Conservation (phyloP, 2,888 invertebrate species). For the Scaptomyza parva region DNA sequence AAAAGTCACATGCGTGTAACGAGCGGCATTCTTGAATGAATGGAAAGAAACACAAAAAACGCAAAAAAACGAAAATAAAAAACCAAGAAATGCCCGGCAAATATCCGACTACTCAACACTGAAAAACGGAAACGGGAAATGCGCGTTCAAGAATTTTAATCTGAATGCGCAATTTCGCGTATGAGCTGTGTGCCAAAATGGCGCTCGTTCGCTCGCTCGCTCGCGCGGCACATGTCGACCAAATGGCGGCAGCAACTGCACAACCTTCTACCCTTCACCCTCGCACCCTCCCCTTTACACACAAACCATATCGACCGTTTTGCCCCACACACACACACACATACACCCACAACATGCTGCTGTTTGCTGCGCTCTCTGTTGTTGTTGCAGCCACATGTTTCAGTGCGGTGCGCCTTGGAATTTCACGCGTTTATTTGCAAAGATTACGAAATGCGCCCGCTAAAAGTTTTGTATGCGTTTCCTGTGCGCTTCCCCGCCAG, state of each 20-base stretch:
- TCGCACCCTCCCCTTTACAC: too few species aligned
- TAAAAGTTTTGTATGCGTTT: conserved; percentile 67
- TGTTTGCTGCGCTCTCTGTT: neutral
- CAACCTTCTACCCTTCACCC: conserved; percentile 10
- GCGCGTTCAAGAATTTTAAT: conserved; percentile 80
- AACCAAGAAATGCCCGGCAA: conserved; percentile 43
- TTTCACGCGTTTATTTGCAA: conserved; percentile 80
- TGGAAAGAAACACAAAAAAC: conserved; percentile 19
- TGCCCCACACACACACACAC: conserved; percentile 19
- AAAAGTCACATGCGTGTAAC: conserved; percentile 56
- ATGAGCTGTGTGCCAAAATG: conserved; percentile 78
- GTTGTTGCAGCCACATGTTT: conserved; percentile 63
- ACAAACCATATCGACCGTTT: conserved; percentile 31
- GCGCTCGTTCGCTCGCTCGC: conserved; percentile 54
- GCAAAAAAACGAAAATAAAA: neutral
- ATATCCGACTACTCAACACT: conserved; percentile 57
- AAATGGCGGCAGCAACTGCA: conserved; percentile 42
- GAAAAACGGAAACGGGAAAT: conserved; percentile 73
- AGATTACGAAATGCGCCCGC: conserved; percentile 75
- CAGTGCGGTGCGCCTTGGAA: conserved; percentile 76
- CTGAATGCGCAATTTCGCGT: conserved; percentile 80
- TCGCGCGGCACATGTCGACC: conserved; percentile 69
- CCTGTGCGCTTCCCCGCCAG: conserved; percentile 45
- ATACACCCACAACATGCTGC: conserved; percentile 2
- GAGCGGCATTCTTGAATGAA: conserved; percentile 27